Conservation (phyloP, 2,797 vertebrate species). For the Aplochiton taeniatus region DNA sequence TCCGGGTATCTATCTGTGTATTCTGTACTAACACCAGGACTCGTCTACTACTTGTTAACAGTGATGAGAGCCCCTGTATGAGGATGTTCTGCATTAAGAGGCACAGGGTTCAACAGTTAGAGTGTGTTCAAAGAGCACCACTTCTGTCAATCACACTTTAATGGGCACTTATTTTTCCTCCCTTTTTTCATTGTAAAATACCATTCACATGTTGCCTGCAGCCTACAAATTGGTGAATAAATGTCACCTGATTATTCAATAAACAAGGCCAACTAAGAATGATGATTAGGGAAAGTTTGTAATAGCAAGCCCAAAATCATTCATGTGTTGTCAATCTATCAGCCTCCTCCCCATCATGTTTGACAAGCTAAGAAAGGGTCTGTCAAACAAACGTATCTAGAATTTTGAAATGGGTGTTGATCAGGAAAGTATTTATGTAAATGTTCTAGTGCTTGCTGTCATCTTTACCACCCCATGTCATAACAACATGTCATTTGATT, state of each 20-base stretch:
- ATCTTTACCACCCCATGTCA: constrained; percentile 1
- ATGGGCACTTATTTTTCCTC: constrained; percentile 51
- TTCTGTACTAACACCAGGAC: background rate
- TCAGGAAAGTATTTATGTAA: constrained; percentile 31
- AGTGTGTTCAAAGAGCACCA: constrained; percentile 50
- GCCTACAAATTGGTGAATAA: constrained; percentile 20
- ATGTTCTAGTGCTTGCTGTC: constrained; percentile 25
- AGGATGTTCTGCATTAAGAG: constrained; percentile 32
- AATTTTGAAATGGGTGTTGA: constrained; percentile 29
- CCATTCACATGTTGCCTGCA: constrained; percentile 31
- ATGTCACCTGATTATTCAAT: constrained; percentile 28
- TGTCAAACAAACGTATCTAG: constrained; percentile 22
- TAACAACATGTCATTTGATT: constrained; percentile 30
- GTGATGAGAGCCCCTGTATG: constrained; percentile 20
- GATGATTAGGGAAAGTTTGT: background rate
- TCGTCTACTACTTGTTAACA: constrained; percentile 18
- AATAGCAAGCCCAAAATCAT: constrained; percentile 15
- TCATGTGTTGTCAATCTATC: constrained; percentile 28
- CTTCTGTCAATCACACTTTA: constrained; percentile 34
- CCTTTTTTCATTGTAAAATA: constrained; percentile 25
- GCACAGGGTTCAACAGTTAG: constrained; percentile 39
- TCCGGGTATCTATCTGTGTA: no score
- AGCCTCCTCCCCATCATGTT: constrained; percentile 24
- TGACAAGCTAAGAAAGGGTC: constrained; percentile 21
- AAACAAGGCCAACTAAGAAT: constrained; percentile 14